phyloP scores from a whole-genome alignment of 2,797 vertebrate species.

The Hippopotamyrus pictus region DNA sequence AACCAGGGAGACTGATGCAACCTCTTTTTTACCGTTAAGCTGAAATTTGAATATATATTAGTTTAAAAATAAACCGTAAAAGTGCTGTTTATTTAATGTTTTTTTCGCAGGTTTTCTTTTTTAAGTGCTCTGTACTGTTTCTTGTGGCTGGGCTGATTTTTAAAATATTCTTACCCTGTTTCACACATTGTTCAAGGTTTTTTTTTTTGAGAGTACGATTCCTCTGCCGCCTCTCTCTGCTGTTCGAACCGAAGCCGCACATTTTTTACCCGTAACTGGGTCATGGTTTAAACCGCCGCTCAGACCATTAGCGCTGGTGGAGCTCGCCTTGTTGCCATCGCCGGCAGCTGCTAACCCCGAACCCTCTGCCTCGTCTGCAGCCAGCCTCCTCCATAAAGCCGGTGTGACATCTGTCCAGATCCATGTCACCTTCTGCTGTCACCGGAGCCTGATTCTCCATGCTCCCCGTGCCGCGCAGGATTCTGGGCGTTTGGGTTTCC shows the following conservation, averaged over 20 bases:
- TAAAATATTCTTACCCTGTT: not conserved
- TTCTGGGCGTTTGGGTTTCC: not conserved
- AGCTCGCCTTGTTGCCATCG: not conserved
- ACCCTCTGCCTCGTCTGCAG: not conserved
- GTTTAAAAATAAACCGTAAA: not conserved
- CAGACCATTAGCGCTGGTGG: not conserved
- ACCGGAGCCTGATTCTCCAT: not conserved
- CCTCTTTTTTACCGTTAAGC: not conserved
- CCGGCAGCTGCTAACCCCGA: not conserved
- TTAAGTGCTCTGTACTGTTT: not conserved
- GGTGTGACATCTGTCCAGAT: not conserved
- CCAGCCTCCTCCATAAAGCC: not conserved
- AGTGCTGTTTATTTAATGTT: not conserved
- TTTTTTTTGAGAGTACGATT: not conserved
- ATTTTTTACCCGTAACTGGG: not conserved
- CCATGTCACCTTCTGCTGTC: not conserved
- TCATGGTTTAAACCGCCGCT: not conserved
- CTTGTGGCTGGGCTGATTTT: not conserved
- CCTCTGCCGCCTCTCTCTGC: not conserved
- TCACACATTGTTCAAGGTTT: not conserved
- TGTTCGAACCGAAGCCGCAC: not conserved
- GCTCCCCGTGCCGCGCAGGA: not conserved
- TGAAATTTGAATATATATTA: not conserved
- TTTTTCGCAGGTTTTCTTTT: not conserved
- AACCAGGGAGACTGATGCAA: not conserved